Evolutionary conservation across 2,888 invertebrate species (phyloP).

Genomic region (Brachypterus glaber): DNA sequence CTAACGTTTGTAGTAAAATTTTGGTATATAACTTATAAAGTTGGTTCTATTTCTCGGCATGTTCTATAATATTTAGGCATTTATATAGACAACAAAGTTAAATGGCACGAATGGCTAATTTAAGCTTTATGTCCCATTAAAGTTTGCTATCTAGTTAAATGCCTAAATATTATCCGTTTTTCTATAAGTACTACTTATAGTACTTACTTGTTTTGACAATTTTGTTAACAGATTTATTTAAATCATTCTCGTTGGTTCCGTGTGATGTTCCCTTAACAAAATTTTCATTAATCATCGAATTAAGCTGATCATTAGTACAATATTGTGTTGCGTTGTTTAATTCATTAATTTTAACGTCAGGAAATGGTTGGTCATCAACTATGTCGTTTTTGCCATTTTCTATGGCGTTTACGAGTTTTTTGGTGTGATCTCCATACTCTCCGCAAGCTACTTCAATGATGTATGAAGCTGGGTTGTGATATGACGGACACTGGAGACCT

Average conservation of each 20-base stretch:
- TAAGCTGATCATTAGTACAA: slow-evolving; percentile 28
- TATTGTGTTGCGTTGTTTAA: slow-evolving; percentile 41
- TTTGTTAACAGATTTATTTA: slow-evolving; percentile 52
- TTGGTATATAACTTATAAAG: too few relatives aligned
- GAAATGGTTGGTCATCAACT: slow-evolving; percentile 61
- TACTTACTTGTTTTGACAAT: slow-evolving; percentile 51
- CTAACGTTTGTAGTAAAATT: too few relatives aligned
- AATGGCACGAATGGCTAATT: too few relatives aligned
- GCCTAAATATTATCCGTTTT: too few relatives aligned
- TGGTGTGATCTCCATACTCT: slow-evolving; percentile 87
- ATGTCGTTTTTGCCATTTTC: slow-evolving; percentile 77
- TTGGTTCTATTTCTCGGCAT: too few relatives aligned
- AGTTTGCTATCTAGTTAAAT: too few relatives aligned
- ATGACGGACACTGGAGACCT: slow-evolving; percentile 84
- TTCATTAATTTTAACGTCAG: slow-evolving; percentile 39
- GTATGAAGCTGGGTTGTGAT: slow-evolving; percentile 95
- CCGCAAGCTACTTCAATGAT: slow-evolving; percentile 89
- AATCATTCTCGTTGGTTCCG: slow-evolving; percentile 40
- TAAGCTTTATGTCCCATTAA: too few relatives aligned
- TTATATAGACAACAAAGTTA: too few relatives aligned
- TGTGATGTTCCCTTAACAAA: slow-evolving; percentile 48
- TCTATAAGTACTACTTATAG: too few relatives aligned
- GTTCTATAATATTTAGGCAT: too few relatives aligned
- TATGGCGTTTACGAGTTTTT: slow-evolving; percentile 74
- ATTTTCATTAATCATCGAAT: slow-evolving; percentile 31